Evolutionary conservation across 2,797 vertebrate species (phyloP).

Genomic region (Hypotaenidia okinawae): DNA sequence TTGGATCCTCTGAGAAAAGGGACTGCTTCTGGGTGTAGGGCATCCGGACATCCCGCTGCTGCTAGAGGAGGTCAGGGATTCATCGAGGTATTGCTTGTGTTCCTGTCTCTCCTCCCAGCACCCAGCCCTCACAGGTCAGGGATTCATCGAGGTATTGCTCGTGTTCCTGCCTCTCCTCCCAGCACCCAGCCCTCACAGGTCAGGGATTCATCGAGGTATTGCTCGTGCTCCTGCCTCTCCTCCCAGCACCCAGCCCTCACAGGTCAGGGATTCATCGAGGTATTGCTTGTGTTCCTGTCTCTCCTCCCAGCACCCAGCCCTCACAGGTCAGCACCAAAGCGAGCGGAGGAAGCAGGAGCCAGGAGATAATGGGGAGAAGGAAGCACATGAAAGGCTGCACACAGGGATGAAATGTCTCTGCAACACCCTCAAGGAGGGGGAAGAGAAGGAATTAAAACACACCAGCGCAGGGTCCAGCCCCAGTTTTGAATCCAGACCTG

Average conservation of each 20-base stretch:
- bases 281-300: neutral
- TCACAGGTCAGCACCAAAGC: neutral
- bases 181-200: neutral
- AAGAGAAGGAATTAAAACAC: neutral
- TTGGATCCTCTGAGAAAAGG: neutral
- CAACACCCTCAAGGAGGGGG: neutral
- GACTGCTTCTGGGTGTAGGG: neutral
- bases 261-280: neutral
- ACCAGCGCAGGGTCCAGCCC: neutral
- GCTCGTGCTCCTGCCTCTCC: neutral
- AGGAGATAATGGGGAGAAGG: neutral
- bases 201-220: neutral
- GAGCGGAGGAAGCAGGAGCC: neutral
- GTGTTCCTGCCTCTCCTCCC: neutral
- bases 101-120: neutral
- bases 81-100: neutral
- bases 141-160: neutral
- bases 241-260: neutral
- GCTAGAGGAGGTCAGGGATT: neutral
- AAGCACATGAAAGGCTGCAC: neutral
- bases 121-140: neutral
- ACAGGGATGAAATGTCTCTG: neutral
- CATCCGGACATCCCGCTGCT: fast-evolving
- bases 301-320: neutral
- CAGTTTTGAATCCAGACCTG: neutral